phyloP scores from a whole-genome alignment of 1,140 invertebrate genomes.

The Araneus ventricosus region DNA sequence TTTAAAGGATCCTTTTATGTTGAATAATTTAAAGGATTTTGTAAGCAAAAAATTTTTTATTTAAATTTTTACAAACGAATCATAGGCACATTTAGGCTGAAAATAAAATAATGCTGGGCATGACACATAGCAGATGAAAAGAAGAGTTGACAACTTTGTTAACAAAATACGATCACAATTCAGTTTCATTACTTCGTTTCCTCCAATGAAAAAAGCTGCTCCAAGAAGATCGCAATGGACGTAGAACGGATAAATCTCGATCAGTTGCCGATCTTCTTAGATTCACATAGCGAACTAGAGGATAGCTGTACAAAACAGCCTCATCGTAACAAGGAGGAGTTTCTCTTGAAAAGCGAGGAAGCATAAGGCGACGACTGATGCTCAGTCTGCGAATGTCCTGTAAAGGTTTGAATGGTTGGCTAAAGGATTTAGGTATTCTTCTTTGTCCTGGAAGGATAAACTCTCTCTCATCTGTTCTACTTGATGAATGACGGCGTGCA shows the following conservation, averaged over 20 bases:
- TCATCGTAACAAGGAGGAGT: conserved; percentile 62
- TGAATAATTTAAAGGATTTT: neutral
- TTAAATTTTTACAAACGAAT: conserved; percentile 23
- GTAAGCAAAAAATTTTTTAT: neutral
- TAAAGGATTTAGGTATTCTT: conserved; percentile 51
- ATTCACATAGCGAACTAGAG: conserved; percentile 44
- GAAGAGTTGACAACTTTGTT: neutral
- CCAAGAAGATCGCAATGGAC: conserved; percentile 19
- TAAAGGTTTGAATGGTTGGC: conserved; percentile 43
- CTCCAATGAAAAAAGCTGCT: conserved; percentile 53
- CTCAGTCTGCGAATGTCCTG: neutral
- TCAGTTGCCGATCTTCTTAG: conserved; percentile 55
- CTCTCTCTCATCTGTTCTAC: neutral
- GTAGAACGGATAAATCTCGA: conserved; percentile 36
- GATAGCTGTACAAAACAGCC: conserved; percentile 56
- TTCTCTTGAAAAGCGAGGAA: conserved; percentile 3
- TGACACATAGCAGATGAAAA: neutral
- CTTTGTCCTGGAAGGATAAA: neutral
- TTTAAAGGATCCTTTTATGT: no score
- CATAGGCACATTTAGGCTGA: neutral
- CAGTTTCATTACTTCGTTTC: conserved; percentile 51
- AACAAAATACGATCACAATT: conserved; percentile 19
- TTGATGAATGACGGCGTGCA: neutral
- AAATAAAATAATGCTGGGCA: neutral
- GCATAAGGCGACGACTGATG: neutral